phyloP scores from a whole-genome alignment of 2,113 vertebrate genomes.

The Gila orcuttii region DNA sequence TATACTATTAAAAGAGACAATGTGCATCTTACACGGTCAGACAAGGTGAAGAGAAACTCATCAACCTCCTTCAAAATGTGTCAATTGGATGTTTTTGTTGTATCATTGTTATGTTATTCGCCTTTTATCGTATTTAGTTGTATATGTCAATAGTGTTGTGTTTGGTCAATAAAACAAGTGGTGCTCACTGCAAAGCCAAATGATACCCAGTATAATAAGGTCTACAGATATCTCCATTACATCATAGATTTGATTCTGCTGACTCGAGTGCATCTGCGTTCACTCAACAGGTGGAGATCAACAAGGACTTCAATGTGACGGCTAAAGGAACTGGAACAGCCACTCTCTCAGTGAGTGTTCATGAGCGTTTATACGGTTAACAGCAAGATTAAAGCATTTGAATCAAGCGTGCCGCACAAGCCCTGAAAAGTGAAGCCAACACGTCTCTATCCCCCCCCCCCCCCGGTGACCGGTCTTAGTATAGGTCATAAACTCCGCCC shows the following conservation, averaged over 20 bases:
- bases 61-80: neutral
- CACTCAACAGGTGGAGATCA: slow-evolving; percentile 62
- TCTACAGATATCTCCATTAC: neutral
- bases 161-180: no score
- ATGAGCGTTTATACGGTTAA: neutral
- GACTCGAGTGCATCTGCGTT: neutral
- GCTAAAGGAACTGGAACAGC: slow-evolving; percentile 79
- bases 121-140: no score
- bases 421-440: no score
- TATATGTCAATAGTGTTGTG: no score
- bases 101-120: no score
- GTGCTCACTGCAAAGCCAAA: no score
- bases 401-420: neutral
- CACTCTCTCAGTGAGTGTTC: slow-evolving; percentile 71
- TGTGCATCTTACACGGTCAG: slow-evolving; percentile 50
- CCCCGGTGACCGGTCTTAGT: no score
- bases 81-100: neutral
- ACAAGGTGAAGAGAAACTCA: slow-evolving; percentile 35
- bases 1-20: slow-evolving; percentile 66
- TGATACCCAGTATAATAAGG: no score
- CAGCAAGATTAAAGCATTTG: neutral
- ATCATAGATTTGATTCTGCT: neutral
- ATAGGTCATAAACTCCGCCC: no score
- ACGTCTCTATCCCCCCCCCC: no score
- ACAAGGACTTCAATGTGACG: slow-evolving; percentile 74